These are phyloP conservation scores for Microcaecilia unicolor DNA, from an alignment of 2,797 vertebrate species.

Conservation along the genomic window DNA sequence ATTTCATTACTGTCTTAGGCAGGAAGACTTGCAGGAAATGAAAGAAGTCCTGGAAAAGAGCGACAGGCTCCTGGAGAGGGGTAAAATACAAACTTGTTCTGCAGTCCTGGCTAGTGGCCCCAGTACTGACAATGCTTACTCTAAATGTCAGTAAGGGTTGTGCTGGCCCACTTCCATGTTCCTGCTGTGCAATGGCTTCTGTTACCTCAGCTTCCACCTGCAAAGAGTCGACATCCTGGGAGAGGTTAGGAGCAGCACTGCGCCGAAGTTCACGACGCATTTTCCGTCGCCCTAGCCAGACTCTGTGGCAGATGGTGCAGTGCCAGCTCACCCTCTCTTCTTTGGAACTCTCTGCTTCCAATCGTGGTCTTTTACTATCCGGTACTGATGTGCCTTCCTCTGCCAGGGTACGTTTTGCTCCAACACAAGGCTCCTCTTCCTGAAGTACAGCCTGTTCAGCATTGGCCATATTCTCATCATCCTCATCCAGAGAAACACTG, in stretches of 20 bases:
- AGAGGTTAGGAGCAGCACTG: constrained; percentile 7
- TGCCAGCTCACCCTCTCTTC: constrained; percentile 42
- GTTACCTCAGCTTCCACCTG: constrained; percentile 70
- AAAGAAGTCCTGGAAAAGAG: constrained; percentile 69
- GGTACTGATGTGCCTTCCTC: too few relatives aligned
- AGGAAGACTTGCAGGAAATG: constrained; percentile 78
- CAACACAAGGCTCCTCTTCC: background rate
- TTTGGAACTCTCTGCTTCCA: constrained; percentile 7
- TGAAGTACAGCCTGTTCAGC: too few relatives aligned
- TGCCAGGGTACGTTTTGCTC: background rate
- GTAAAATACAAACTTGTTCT: constrained; percentile 50
- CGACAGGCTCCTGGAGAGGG: constrained; percentile 31
- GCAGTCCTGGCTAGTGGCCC: too few relatives aligned
- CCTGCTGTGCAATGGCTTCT: constrained; percentile 45
- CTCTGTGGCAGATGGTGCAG: constrained; percentile 54
- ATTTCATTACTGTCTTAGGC: constrained; percentile 56
- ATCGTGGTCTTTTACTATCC: constrained; percentile 13
- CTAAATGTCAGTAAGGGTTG: constrained; percentile 55
- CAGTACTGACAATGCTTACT: constrained; percentile 36
- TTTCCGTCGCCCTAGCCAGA: constrained; percentile 78
- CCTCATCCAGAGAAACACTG: constrained; percentile 22
- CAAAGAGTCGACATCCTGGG: constrained; percentile 37
- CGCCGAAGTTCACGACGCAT: constrained; percentile 67
- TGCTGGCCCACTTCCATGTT: background rate
- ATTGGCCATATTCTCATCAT: constrained; percentile 26